Base-by-base conservation (phyloP, 2,888 invertebrate genomes). In the Leucozona laternaria region DNA sequence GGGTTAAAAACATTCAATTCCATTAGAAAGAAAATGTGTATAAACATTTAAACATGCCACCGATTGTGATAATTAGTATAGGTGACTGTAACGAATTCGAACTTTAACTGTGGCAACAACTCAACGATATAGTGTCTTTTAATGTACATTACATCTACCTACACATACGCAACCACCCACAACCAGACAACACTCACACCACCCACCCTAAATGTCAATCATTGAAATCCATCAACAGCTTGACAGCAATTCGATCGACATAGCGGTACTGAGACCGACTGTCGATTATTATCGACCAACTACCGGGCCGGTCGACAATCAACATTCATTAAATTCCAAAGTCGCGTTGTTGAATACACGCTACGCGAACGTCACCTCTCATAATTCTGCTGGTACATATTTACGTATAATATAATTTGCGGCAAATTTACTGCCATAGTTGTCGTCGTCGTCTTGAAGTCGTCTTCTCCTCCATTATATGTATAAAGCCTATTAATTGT, bases 121-220 rank as follows among this genome's bases (percentile, higher is more conserved):
- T 37, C 11, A 76, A 45, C 76, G 75, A 71, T 66, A 20, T 15
- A 79, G 75, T 57, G 43, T 55, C 8, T 79, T 79, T 78, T 77
- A 78, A 57, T 72, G 53, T 70, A 40, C 37, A 5, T 25, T 17
- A 6, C 31, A 34, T n/a, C n/a, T 15, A 34, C 45, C n/a, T 4
- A 17, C n/a, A 37, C 34, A 34, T 17, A 53, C 7, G 17, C 13
- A 22, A 13, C 10, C 57, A 5, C 55, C 17, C 53, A 53, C 76
- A 45, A 28, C 28, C 11, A 15, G 13, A 15, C 15, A 10, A 28
- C 4, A n/a, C 10, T 10, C 8, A 5, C 58, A 43, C 45, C 81
- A 71, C 72, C 84, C 80, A 76, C 80, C 80, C 72, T 40, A 48
- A 48, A 77, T 80, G 84, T 77, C 84, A 85, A 76, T 85, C 80